Evolutionary conservation across 2,797 vertebrate genomes (phyloP).

Genomic region (Cryptoblepharus egeriae): DNA sequence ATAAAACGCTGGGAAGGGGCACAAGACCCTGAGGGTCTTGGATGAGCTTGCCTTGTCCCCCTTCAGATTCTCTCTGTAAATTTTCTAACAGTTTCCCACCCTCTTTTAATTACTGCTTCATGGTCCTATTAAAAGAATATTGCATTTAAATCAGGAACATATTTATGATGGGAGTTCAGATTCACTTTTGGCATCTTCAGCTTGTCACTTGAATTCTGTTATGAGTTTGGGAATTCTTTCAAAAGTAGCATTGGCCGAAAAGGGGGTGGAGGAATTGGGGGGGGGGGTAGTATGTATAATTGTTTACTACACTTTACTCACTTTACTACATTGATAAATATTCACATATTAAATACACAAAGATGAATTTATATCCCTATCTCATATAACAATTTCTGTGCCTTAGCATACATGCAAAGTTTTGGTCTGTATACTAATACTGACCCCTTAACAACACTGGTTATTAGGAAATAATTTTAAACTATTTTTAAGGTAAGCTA

Average conservation of each 20-base stretch:
- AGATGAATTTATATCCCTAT: background rate
- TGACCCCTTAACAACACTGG: background rate
- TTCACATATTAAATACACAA: background rate
- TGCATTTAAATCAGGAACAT: constrained; percentile 39
- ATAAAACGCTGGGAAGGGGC: background rate
- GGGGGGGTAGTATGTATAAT: background rate
- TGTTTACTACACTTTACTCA: background rate
- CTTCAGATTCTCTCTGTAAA: constrained; percentile 16
- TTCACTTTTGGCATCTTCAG: constrained; percentile 15
- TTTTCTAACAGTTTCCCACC: constrained; percentile 25
- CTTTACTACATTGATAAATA: constrained; percentile 1
- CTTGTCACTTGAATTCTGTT: constrained; percentile 22
- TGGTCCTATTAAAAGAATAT: constrained; percentile 39
- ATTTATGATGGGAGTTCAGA: constrained; percentile 37
- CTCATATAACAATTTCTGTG: background rate
- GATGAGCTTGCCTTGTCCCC: background rate
- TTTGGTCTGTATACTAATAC: background rate
- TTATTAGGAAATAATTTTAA: background rate
- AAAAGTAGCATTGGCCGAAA: constrained; percentile 6
- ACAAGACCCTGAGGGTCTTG: constrained; percentile 7
- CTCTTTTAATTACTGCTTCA: constrained; percentile 42
- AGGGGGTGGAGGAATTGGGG: background rate
- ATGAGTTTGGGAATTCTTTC: constrained; percentile 11
- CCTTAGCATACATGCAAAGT: background rate
- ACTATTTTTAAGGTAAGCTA: background rate